These are phyloP conservation scores for Orchestia grillus DNA, from an alignment of 1,140 invertebrate genomes.

Conservation along the genomic window DNA sequence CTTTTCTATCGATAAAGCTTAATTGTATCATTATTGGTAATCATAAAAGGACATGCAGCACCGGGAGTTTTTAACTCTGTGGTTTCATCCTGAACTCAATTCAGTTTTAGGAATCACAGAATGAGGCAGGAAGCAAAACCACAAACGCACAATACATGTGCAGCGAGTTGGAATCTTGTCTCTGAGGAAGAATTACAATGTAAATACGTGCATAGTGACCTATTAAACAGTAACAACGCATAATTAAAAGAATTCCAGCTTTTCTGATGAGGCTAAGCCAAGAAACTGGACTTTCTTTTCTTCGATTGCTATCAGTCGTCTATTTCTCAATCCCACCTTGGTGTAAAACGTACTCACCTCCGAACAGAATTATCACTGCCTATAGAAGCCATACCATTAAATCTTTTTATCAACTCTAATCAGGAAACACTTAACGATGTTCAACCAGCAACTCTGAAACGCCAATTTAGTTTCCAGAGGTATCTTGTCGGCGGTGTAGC, in stretches of 20 bases:
- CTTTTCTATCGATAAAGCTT: not conserved
- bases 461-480: not conserved
- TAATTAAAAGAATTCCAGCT: not conserved
- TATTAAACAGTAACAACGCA: not conserved
- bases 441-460: not conserved
- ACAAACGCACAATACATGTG: not conserved
- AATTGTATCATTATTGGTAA: not conserved
- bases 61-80: not conserved
- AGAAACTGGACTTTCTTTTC: not conserved
- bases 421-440: slow-evolving; percentile 49
- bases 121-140: not conserved
- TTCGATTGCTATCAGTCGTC: not conserved
- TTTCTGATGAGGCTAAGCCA: not conserved
- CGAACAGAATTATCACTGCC: slow-evolving; percentile 8
- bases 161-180: not conserved
- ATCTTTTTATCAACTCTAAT: slow-evolving; percentile 30
- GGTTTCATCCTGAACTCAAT: not conserved
- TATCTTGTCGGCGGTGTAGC: not conserved
- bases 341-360: slow-evolving; percentile 7
- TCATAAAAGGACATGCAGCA: too few species aligned
- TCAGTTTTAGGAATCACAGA: not conserved
- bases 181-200: too few species aligned
- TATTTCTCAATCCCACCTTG: not conserved
- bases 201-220: not conserved
- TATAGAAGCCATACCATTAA: slow-evolving; percentile 15